phyloP scores from a whole-genome alignment of 2,888 invertebrate species.

The Achlya flavicornis region DNA sequence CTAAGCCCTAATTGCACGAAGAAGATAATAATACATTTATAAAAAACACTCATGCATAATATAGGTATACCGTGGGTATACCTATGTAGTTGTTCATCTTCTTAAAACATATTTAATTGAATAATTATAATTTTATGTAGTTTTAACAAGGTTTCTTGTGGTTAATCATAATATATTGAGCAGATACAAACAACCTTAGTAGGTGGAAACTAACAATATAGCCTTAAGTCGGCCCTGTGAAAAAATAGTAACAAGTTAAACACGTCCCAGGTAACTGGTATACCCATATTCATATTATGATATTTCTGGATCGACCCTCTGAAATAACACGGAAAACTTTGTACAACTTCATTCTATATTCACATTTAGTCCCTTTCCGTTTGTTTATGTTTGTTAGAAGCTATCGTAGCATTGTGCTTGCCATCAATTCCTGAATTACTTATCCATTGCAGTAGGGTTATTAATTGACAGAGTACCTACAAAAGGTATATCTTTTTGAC shows the following conservation, averaged over 20 bases:
- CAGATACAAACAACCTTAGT: no score
- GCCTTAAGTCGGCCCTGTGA: background rate
- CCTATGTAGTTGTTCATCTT: no score
- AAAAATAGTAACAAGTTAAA: background rate
- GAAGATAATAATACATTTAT: no score
- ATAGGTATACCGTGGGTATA: no score
- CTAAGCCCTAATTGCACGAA: no score
- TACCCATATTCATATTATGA: conserved; percentile 20
- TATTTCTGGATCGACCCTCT: conserved; percentile 38
- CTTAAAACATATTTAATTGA: no score
- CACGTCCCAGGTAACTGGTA: conserved; percentile 10
- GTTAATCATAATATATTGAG: no score
- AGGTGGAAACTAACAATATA: background rate
- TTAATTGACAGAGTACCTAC: background rate
- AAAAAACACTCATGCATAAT: no score
- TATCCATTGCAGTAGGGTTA: background rate
- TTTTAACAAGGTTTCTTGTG: no score
- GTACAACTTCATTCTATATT: conserved; percentile 47
- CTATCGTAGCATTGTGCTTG: conserved; percentile 14
- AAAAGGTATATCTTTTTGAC: background rate
- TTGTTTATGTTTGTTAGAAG: conserved; percentile 34
- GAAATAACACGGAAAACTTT: conserved; percentile 42
- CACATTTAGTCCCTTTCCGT: conserved; percentile 39
- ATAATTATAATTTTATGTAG: no score
- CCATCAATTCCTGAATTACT: conserved; percentile 17